Base-by-base conservation (phyloP, 1,140 invertebrate genomes). In the Philopotamus ludificatus region DNA sequence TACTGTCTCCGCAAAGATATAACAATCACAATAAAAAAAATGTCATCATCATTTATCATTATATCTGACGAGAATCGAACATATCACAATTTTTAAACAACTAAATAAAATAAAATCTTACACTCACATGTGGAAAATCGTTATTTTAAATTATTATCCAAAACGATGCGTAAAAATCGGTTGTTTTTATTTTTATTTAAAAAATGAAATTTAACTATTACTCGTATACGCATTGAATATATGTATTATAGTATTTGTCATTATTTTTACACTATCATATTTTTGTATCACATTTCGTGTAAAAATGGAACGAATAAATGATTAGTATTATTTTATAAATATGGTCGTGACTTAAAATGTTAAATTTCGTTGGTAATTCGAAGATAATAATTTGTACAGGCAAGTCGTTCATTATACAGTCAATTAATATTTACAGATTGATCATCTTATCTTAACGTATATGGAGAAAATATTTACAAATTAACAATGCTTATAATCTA, bases 341-440 rank as follows among this genome's bases (percentile, higher is more conserved):
- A 60, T 47, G 51, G 42, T 53, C 51, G 42, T 49, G 41, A 58
- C 51, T 53, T 65, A 68, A 60, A 57, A 55, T 23, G 10, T 45
- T 53, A 66, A 61, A 25, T 54, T 69, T 69, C 67, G 67, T 69
- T 69, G 67, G 64, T 65, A 64, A 53, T 69, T 63, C 67, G 67
- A 63, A 61, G 53, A 53, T 66, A 62, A n/a, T n/a, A 53, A 63
- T 69, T 69, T 69, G 67, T 69, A 69, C 67, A 69, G 50, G 50
- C 42, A 69, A 42, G 58, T 67, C 39, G 26, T 63, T 67, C 51
- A 41, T 45, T 59, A 23, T 66, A 65, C 44, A 65, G 51, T 49
- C 26, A 57, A 47, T 69, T 15, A 57, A 12, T 57, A 57, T 57
- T 57, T 57, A 57, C 54, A 57, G 21, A 34, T 34, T 34, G 4